Evolutionary conservation across 2,888 invertebrate genomes (phyloP), one percentile per base, ranked within the genome.

Genomic region (Gymnoscelis rufifasciata): DNA sequence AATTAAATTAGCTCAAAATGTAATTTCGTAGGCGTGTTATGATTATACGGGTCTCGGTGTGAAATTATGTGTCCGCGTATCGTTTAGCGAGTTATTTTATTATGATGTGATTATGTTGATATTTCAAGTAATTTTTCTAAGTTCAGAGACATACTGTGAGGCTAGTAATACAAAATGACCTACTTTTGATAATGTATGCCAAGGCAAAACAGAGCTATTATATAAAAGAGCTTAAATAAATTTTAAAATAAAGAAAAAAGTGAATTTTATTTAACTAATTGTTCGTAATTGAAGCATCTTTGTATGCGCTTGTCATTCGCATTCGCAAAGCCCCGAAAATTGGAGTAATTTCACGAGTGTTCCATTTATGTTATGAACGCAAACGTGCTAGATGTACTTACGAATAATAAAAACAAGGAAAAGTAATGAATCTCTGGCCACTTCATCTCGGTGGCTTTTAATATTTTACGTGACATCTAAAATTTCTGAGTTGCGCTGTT

Each of bases 381-480:
- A 57, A 56, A 56, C 58, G 56, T 56, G 54, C 56, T 58, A 48
- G 42, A 51, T 47, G 71, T 83, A 86, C 82, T 86, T 83, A 81
- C 77, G 86, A 82, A 88, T 87, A 87, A 86, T 87, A 87, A 88
- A 87, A 88, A 84, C 86, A 83, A 78, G 80, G 79, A 80, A 78
- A 74, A 78, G 87, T 80, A 80, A 81, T 83, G 86, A 87, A 83
- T 84, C 83, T 82, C 80, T 81, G 83, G 83, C 86, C 81, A 87
- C 86, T 87, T 82, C 87, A 83, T 86, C 78, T 79, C 77, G 76
- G 71, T 75, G 78, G 77, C 19, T 75, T 84, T 87, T 88, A 87
- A 88, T 88, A 88, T 88, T 88, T 84, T 88, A 88, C 88, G 88
- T 88, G 88, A 87, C 86, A 87, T 74, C 83, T 81, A 77, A 86